Percentiles rank a stretch among this genome's conserved stretches.
These are phyloP conservation scores for Asobara japonica DNA, from an alignment of 1,140 invertebrate genomes.

Conservation along the genomic window DNA sequence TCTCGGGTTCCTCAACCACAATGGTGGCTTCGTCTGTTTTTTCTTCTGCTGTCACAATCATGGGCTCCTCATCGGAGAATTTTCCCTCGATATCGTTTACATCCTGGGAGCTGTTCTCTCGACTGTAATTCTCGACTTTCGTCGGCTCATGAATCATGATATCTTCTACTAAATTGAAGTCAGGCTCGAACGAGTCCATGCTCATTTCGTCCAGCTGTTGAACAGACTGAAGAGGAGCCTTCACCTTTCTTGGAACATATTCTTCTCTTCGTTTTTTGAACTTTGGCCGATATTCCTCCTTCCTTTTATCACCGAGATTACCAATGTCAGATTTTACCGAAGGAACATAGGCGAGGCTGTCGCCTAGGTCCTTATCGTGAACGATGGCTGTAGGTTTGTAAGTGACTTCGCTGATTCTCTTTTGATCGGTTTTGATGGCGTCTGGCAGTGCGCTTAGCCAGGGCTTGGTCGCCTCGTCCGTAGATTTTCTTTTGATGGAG, in stretches of 20 bases:
- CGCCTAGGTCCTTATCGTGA: conserved; percentile 33
- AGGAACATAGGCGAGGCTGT: conserved; percentile 53
- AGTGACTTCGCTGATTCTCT: conserved; percentile 44
- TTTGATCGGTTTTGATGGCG: conserved; percentile 35
- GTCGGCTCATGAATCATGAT: not conserved
- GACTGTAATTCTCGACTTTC: conserved; percentile 40
- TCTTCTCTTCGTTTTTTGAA: conserved; percentile 60
- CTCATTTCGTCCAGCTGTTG: conserved; percentile 49
- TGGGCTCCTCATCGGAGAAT: conserved; percentile 27
- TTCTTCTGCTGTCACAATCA: conserved; percentile 2
- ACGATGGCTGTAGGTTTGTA: conserved; percentile 60
- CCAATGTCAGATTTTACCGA: conserved; percentile 50
- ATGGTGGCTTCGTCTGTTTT: not conserved
- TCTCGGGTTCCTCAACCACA: too few species aligned
- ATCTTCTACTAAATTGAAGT: conserved; percentile 62
- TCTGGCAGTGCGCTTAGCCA: conserved; percentile 53
- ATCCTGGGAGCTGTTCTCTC: conserved; percentile 26
- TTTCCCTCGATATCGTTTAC: not conserved
- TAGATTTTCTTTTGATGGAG: conserved; percentile 60
- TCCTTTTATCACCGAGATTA: conserved; percentile 54
- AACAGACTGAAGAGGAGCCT: conserved; percentile 51
- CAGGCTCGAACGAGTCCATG: conserved; percentile 56
- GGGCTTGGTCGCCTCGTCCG: conserved; percentile 47
- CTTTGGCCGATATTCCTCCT: conserved; percentile 57
- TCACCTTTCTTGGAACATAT: conserved; percentile 61